Evolutionary conservation across 2,113 vertebrate genomes (phyloP), one percentile per base, ranked within the genome.

Genomic region (Saccopteryx leptura): DNA sequence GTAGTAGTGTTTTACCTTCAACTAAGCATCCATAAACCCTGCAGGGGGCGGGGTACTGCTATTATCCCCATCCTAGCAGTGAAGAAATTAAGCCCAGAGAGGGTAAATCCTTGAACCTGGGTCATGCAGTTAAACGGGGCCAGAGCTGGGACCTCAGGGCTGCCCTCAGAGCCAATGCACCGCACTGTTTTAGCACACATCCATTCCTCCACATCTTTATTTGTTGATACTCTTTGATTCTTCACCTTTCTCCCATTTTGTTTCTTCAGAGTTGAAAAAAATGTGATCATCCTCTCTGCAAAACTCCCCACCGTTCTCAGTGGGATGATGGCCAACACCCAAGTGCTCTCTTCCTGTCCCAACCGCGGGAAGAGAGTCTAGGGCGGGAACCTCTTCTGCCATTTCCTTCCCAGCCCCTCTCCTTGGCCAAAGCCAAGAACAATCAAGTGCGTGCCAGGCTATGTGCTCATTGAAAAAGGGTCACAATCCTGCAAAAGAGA

Each of bases 401-500:
- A 50, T 50, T 86, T 95, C 83, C 88, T 90, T 76, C 52, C 65
- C 61, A 85, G 69, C 72, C 23, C 50, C 50, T 65, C 39, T 68
- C 61, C 21, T 46, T 8, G 17, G 23, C 52, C 78, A 66, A 83
- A 92, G 80, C 83, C 58, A 60, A 91, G 54, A 63, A 33, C 48
- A 31, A 54, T 26, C 48, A 23, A 52, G 23, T 11, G 9, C 1
- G 0, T 9, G 17, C 31, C 14, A 8, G 69, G 19, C 23, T 61
- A 15, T 60, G 28, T 4, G 1, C 21, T 33, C 48, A 61, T 2
- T 9, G 2, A 0, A 0, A 0, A 18, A 1, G 26, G 7, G 23
- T 26, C 52, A 4, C 6, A 21, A 5, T 23, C 33, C n/a, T 24
- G 0, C 0, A 2, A 52, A 11, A 39, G 24, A 19, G 4, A 46